Conservation (phyloP, 2,888 invertebrate species). For the Aplocera efformata region DNA sequence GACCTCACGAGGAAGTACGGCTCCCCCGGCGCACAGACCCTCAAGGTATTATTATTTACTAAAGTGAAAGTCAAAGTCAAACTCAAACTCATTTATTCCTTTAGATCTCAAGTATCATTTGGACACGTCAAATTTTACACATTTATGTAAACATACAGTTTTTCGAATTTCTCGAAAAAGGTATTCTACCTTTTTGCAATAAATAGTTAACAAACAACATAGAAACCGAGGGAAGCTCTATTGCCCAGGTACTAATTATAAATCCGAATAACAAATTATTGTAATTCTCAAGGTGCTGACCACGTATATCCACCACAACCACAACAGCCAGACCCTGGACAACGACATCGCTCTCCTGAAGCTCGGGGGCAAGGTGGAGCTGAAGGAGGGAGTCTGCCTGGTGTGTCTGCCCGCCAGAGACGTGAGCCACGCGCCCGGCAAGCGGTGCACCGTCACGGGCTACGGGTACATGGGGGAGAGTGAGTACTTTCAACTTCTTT, state of each 20-base stretch:
- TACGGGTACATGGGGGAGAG: slow-evolving; percentile 98
- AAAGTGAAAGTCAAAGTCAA: too few species aligned
- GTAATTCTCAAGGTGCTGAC: slow-evolving; percentile 96
- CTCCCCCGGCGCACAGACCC: slow-evolving; percentile 94
- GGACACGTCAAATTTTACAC: too few species aligned
- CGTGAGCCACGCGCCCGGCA: slow-evolving; percentile 93
- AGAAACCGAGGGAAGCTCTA: too few species aligned
- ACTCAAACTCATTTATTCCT: too few species aligned
- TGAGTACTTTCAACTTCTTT: slow-evolving; percentile 51
- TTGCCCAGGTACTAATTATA: too few species aligned
- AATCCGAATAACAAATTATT: too few species aligned
- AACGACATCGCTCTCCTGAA: slow-evolving; percentile 96
- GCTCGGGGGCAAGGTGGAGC: slow-evolving; percentile 92
- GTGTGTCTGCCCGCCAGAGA: slow-evolving; percentile 94
- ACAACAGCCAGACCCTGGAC: slow-evolving; percentile 95
- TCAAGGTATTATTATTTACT: too few species aligned
- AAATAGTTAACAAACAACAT: too few species aligned
- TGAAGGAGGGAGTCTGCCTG: slow-evolving; percentile 89
- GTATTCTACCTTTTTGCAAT: too few species aligned
- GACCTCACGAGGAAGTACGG: slow-evolving; percentile 94
- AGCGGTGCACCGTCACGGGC: slow-evolving; percentile 95
- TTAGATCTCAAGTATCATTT: too few species aligned
- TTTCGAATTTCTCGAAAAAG: too few species aligned
- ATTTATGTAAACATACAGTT: too few species aligned
- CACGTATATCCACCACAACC: slow-evolving; percentile 97